These are phyloP conservation scores for Onychostruthus taczanowskii DNA, from an alignment of 2,113 vertebrate species.

Conservation along the genomic window DNA sequence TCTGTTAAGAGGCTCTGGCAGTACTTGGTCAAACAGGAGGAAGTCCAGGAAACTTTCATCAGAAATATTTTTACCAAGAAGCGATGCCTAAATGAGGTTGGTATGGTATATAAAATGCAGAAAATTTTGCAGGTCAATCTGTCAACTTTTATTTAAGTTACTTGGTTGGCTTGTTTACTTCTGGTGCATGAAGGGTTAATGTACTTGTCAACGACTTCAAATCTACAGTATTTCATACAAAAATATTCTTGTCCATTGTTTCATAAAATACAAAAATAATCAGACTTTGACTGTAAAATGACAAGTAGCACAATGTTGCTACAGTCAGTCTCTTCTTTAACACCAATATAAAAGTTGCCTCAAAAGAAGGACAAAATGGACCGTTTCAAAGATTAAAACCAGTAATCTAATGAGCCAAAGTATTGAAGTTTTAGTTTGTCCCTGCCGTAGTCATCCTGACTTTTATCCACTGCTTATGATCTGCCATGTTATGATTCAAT, in stretches of 20 bases:
- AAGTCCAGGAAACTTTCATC: constrained; percentile 96
- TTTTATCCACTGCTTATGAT: background rate
- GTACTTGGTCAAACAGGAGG: constrained; percentile 93
- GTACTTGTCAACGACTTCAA: background rate
- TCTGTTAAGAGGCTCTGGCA: constrained; percentile 96
- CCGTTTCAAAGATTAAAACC: background rate
- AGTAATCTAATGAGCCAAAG: background rate
- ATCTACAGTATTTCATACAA: background rate
- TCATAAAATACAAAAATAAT: background rate
- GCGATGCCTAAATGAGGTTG: constrained; percentile 84
- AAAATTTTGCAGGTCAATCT: background rate
- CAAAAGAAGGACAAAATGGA: background rate
- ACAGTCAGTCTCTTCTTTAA: background rate
- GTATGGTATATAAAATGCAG: background rate
- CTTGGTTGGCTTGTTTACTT: background rate
- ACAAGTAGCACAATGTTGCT: background rate
- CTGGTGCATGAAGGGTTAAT: background rate
- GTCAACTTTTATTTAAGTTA: background rate
- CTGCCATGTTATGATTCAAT: background rate
- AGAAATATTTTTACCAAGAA: constrained; percentile 95
- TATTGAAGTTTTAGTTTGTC: background rate
- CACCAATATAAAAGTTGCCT: background rate
- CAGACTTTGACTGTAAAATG: background rate
- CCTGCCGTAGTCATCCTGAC: background rate
- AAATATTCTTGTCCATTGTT: background rate